Percentiles rank a stretch among this genome's conserved stretches.
Evolutionary conservation across 30 jellyfish, hydroid and myxozoan genomes (phyloP).

Genomic region (Aurelia aurita): DNA sequence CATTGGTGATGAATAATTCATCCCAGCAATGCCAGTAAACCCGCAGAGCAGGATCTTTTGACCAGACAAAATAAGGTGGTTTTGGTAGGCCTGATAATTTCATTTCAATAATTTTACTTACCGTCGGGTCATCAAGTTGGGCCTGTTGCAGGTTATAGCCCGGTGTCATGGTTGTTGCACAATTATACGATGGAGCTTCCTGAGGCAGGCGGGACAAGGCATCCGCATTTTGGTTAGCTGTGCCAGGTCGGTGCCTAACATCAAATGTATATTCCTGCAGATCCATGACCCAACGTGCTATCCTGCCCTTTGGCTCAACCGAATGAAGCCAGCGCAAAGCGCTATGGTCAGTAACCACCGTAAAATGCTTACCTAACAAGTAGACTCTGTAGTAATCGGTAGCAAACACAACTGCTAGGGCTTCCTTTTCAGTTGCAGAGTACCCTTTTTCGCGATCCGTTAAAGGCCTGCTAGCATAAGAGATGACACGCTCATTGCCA

Average conservation of each 20-base stretch:
- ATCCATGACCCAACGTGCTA: slow-evolving; percentile 74
- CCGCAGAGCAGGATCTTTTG: slow-evolving; percentile 19
- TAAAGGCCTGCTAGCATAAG: slow-evolving; percentile 57
- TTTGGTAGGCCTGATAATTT: slow-evolving; percentile 19
- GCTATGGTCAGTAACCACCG: slow-evolving; percentile 67
- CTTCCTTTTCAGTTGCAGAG: slow-evolving; percentile 67
- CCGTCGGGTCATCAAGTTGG: background rate
- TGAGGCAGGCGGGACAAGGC: slow-evolving; percentile 50
- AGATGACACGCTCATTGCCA: slow-evolving; percentile 40
- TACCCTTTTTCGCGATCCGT: slow-evolving; percentile 41
- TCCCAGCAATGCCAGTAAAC: slow-evolving; percentile 66
- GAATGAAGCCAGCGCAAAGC: slow-evolving; percentile 64
- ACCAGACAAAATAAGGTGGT: slow-evolving; percentile 48
- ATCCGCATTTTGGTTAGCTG: slow-evolving; percentile 64
- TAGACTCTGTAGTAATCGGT: slow-evolving; percentile 32
- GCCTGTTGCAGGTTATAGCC: slow-evolving; percentile 22
- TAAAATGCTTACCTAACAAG: slow-evolving; percentile 31
- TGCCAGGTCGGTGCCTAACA: slow-evolving; percentile 40
- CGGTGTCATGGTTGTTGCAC: slow-evolving; percentile 32
- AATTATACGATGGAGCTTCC: background rate
- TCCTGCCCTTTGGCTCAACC: slow-evolving; percentile 56
- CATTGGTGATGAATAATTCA: slow-evolving; percentile 6
- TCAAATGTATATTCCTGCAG: slow-evolving; percentile 27
- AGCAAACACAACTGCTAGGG: slow-evolving; percentile 64
- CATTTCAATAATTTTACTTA: slow-evolving; percentile 4